A percentile compares a stretch with the other conserved stretches of the same genome.
Evolutionary conservation across 2,797 vertebrate genomes (phyloP).

Genomic region (Rhyacichthys aspro): DNA sequence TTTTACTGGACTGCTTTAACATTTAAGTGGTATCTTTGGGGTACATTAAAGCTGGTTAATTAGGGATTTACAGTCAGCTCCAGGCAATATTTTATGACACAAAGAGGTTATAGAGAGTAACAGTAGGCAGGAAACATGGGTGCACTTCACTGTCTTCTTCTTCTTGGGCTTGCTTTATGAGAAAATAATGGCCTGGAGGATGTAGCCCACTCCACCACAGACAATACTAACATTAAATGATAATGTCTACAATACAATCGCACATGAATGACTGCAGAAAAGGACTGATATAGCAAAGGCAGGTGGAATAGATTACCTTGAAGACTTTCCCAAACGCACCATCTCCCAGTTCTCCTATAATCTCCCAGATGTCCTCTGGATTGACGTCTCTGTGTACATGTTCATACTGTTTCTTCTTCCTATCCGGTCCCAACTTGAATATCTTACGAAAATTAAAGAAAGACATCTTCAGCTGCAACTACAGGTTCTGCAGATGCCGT

Average conservation of each 20-base stretch:
- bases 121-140: background rate
- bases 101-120: constrained; percentile 3
- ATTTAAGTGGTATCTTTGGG: background rate
- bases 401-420: constrained; percentile 97
- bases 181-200: constrained; percentile 6
- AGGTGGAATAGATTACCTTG: no score
- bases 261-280: constrained; percentile 11
- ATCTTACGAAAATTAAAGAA: constrained; percentile 88
- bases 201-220: constrained; percentile 3
- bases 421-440: constrained; percentile 93
- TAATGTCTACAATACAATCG: background rate
- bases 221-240: background rate
- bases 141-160: background rate
- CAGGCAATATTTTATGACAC: background rate
- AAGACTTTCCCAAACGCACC: constrained; percentile 98
- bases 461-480: constrained; percentile 44
- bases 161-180: background rate
- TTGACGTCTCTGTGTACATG: constrained; percentile 95
- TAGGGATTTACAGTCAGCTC: background rate
- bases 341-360: constrained; percentile 94
- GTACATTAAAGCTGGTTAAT: background rate
- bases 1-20: background rate
- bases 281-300: constrained; percentile 5
- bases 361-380: constrained; percentile 94
- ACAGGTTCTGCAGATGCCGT: constrained; percentile 33